These are phyloP conservation scores for Mionectes olivaceus DNA, from an alignment of 2,797 vertebrate species.

Conservation along the genomic window DNA sequence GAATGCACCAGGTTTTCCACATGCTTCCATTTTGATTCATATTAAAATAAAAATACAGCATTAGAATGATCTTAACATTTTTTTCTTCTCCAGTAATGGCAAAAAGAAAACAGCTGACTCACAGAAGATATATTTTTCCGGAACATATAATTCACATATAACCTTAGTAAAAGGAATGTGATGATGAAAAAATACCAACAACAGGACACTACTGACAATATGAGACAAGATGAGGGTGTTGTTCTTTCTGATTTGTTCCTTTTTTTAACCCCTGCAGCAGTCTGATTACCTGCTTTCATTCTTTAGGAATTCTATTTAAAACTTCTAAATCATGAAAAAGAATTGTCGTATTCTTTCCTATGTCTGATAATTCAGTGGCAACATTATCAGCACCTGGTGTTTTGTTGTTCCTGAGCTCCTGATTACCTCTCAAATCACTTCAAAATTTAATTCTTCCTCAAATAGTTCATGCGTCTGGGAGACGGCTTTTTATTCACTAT, in stretches of 20 bases:
- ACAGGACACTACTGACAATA: neutral
- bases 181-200: neutral
- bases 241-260: neutral
- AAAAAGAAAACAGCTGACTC: neutral
- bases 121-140: neutral
- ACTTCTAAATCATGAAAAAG: neutral
- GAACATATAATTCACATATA: neutral
- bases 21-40: neutral
- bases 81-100: neutral
- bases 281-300: neutral
- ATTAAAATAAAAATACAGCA: neutral
- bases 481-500: neutral
- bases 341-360: neutral
- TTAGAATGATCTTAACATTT: neutral
- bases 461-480: neutral
- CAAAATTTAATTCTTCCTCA: slow-evolving; percentile 30
- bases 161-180: neutral
- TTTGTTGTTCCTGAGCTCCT: slow-evolving; percentile 11
- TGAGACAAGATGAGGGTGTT: neutral
- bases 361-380: neutral
- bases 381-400: neutral
- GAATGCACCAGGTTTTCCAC: neutral
- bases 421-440: slow-evolving; percentile 24
- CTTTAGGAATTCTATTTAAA: neutral
- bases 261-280: neutral